Base-by-base conservation (phyloP, 2,797 vertebrate species). In the Myioborus melanocephalus region DNA sequence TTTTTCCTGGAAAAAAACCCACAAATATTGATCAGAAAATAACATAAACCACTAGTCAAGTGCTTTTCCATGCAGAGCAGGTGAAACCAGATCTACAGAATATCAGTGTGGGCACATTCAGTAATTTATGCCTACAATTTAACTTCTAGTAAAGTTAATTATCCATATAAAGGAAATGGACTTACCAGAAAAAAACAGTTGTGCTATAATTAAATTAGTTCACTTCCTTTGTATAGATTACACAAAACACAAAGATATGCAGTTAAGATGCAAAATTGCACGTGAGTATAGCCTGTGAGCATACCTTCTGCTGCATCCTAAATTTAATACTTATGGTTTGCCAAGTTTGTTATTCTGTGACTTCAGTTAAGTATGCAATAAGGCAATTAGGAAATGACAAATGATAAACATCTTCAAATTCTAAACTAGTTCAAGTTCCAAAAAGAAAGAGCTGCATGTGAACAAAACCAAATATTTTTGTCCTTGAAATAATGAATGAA, bases 381-480 rank as follows among this genome's bases (percentile, higher is more conserved):
- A 82, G 19, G 75, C 46, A 87, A 90, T 50, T 83, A 85, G 78
- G 78, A 94, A 95, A 95, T 64, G 9, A 57, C 18, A 76, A 87
- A 85, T 24, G 0, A 83, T 85, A 95, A 96, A 92, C 88, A 75
- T 53, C 55, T 87, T 72, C 56, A 89, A 77, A 47, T 41, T 55
- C 27, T 87, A 60, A 87, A 73, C 70, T 30, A 46, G 15, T n/a
- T 79, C 41, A 64, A 55, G 35, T 50, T 93, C 50, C 37, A 86
- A 63, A 61, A 77, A 49, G 6, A 44, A 86, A 43, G 27, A 49
- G 14, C 56, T 80, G 7, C 41, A 73, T 57, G 60, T 81, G 32
- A 87, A 64, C 16, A 49, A 85, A 87, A 32, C 2, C 19, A 81
- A 64, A 37, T 76, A 32, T 37, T 83, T 73, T 53, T 64, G 50